These are phyloP conservation scores for Zaprionus camerounensis DNA, from an alignment of 1,140 invertebrate genomes.

Conservation along the genomic window DNA sequence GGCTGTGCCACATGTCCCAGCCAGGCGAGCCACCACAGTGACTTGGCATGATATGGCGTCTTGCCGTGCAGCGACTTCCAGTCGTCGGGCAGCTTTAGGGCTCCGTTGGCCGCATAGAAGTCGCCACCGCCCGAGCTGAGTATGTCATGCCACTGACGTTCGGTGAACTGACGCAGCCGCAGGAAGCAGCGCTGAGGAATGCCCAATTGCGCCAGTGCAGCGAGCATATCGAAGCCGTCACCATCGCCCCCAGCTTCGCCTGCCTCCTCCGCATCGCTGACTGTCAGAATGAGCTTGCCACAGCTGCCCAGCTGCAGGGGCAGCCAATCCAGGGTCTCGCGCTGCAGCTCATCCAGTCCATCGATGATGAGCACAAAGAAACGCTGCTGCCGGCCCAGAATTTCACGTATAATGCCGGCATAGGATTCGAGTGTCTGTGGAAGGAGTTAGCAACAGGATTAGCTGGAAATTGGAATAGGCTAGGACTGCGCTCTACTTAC, in stretches of 20 bases:
- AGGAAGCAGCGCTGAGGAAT: slow-evolving; percentile 79
- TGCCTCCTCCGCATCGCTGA: slow-evolving; percentile 82
- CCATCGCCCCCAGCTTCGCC: slow-evolving; percentile 25
- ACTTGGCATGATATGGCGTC: slow-evolving; percentile 82
- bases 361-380: slow-evolving; percentile 89
- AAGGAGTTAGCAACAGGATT: background rate
- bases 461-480: background rate
- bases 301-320: slow-evolving; percentile 88
- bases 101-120: slow-evolving; percentile 82
- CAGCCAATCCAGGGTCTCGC: slow-evolving; percentile 87
- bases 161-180: slow-evolving; percentile 75
- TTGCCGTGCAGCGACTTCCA: slow-evolving; percentile 80
- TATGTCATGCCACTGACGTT: slow-evolving; percentile 83
- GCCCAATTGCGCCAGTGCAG: slow-evolving; percentile 69
- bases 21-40: slow-evolving; percentile 84
- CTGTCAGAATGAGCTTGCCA: slow-evolving; percentile 90
- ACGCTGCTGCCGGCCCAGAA: slow-evolving; percentile 65
- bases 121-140: slow-evolving; percentile 80
- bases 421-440: slow-evolving; percentile 61
- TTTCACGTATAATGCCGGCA: slow-evolving; percentile 58
- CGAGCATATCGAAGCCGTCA: slow-evolving; percentile 64
- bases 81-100: slow-evolving; percentile 77
- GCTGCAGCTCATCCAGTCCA: slow-evolving; percentile 88
- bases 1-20: slow-evolving; percentile 74
- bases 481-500: slow-evolving; percentile 52